A percentile compares a stretch with the other conserved stretches of the same genome.
These are phyloP conservation scores for Hydra vulgaris DNA, from an alignment of 30 jellyfish, hydroid and myxozoan species.

Conservation along the genomic window DNA sequence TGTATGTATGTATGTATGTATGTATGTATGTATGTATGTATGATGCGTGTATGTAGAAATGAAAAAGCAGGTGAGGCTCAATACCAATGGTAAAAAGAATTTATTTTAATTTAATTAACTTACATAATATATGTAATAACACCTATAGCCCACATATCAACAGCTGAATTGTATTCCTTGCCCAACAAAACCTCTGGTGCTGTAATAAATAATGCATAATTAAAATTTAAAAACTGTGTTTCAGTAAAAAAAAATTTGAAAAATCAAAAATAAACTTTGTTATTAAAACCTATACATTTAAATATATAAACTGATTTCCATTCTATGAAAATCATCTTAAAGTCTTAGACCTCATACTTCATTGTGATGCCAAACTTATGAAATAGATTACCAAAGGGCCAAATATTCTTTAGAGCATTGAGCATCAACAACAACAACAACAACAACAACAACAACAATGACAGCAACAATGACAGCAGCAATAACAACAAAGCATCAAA, in stretches of 20 bases:
- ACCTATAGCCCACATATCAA: conserved; percentile 99
- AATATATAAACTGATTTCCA: not conserved
- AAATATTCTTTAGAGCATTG: too few species aligned
- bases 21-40: too few species aligned
- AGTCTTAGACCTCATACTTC: too few species aligned
- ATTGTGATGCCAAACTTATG: too few species aligned
- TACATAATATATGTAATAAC: conserved; percentile 80
- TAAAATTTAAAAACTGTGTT: not conserved
- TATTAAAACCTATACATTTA: not conserved
- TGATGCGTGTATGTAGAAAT: not conserved
- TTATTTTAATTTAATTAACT: conserved; percentile 12
- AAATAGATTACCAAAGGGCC: too few species aligned
- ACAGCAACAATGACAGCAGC: too few species aligned
- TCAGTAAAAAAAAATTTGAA: not conserved
- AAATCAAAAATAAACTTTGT: not conserved
- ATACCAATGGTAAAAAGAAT: too few species aligned
- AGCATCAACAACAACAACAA: too few species aligned
- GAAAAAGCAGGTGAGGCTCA: not conserved
- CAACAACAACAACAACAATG: too few species aligned
- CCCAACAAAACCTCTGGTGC: conserved; percentile 98
- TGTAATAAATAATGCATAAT: conserved; percentile 19
- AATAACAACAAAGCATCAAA: too few species aligned
- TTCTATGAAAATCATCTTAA: too few species aligned
- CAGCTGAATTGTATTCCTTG: conserved; percentile 80
- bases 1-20: too few species aligned